Evolutionary conservation across 2,797 vertebrate species (phyloP).

Genomic region (Remorina albescens): DNA sequence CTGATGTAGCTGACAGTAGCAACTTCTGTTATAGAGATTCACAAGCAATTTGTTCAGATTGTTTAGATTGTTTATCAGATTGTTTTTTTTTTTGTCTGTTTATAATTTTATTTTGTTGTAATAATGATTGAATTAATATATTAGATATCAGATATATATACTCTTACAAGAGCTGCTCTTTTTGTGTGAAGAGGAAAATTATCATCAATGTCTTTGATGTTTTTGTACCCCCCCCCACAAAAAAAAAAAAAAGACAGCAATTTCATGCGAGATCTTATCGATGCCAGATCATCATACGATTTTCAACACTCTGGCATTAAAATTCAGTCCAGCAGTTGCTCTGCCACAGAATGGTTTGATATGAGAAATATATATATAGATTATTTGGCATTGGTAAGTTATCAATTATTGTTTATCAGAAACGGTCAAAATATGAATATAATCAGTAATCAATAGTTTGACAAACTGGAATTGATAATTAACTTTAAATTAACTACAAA

Average conservation of each 20-base stretch:
- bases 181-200: not conserved
- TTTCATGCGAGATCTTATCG: slow-evolving; percentile 3
- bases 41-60: not conserved
- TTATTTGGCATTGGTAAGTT: not conserved
- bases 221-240: slow-evolving; percentile 5
- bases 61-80: slow-evolving; percentile 11
- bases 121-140: not conserved
- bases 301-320: not conserved
- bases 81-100: no score
- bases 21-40: not conserved
- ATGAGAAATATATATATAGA: not conserved
- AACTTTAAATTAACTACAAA: no score
- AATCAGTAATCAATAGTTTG: no score
- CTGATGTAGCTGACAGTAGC: slow-evolving; percentile 12
- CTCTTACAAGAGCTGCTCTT: not conserved
- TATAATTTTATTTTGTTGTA: no score
- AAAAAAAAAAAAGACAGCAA: not conserved
- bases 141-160: not conserved
- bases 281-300: not conserved
- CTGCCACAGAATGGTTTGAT: not conserved
- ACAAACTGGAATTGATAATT: no score
- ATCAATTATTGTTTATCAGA: no score
- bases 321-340: not conserved
- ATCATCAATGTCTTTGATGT: not conserved
- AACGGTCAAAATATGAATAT: not conserved